These are phyloP conservation scores for Coregonus ussuriensis DNA, from an alignment of 2,797 vertebrate species.

Conservation along the genomic window DNA sequence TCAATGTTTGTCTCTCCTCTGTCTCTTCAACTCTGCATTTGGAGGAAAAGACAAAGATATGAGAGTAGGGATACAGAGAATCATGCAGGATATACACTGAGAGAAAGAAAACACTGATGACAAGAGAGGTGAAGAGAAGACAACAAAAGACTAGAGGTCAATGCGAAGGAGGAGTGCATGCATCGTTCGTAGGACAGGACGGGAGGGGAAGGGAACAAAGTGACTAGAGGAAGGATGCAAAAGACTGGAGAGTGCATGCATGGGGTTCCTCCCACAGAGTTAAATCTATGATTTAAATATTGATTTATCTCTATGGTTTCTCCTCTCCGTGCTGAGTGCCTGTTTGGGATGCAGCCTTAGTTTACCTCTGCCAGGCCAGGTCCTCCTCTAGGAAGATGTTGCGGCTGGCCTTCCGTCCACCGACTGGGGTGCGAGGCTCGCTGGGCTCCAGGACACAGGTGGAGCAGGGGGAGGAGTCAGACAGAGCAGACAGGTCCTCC, in stretches of 20 bases:
- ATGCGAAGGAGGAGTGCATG: neutral
- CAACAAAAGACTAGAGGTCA: no score
- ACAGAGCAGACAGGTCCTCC: constrained; percentile 90
- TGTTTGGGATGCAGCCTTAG: no score
- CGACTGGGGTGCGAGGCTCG: constrained; percentile 92
- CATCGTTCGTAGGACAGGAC: neutral
- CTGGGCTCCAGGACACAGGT: constrained; percentile 87
- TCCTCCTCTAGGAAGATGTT: constrained; percentile 98
- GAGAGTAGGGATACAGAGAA: neutral
- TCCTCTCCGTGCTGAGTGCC: neutral
- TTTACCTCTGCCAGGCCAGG: constrained; percentile 94
- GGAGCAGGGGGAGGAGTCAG: constrained; percentile 88
- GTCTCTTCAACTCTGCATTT: constrained; percentile 1
- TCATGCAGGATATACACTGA: neutral
- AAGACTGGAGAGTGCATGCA: neutral
- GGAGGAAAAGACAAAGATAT: neutral
- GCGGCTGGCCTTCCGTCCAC: constrained; percentile 92
- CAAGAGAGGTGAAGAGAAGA: no score
- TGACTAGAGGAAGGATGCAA: no score
- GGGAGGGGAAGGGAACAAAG: no score
- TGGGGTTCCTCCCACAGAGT: neutral
- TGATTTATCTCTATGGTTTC: neutral
- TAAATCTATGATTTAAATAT: neutral
- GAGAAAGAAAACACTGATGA: no score
- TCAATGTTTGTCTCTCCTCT: neutral